Evolutionary conservation across 1,140 invertebrate species (phyloP).

Genomic region (Cotesia vestalis): DNA sequence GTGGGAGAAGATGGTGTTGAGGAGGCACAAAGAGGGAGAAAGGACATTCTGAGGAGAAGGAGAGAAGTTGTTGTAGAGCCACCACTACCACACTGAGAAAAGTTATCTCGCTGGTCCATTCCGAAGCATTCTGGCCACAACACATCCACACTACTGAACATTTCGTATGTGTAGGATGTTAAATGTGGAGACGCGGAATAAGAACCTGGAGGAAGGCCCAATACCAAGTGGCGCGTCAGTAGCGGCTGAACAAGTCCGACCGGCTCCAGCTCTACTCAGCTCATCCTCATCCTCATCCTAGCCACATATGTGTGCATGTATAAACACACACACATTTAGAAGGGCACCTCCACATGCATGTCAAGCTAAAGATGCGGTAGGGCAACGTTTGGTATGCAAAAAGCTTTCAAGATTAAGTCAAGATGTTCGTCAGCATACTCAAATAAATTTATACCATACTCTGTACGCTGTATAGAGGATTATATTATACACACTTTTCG

Average conservation of each 20-base stretch:
- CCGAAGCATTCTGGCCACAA: too few relatives aligned
- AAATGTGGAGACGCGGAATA: too few relatives aligned
- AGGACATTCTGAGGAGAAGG: not conserved
- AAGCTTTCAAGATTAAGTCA: conserved; percentile 53
- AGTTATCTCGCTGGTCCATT: too few relatives aligned
- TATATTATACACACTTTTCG: too few relatives aligned
- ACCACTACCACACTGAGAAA: too few relatives aligned
- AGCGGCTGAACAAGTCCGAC: conserved; percentile 53
- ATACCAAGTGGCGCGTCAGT: conserved; percentile 45
- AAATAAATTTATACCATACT: conserved; percentile 8
- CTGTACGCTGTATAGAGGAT: not conserved
- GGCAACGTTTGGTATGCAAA: conserved; percentile 50
- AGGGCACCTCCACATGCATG: not conserved
- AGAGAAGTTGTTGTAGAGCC: not conserved
- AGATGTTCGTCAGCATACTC: conserved; percentile 35
- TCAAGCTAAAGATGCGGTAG: conserved; percentile 13
- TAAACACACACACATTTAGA: not conserved
- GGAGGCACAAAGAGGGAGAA: conserved; percentile 7
- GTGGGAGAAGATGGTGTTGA: conserved; percentile 1
- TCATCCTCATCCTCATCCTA: conserved; percentile 3
- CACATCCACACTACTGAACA: too few relatives aligned
- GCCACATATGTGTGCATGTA: too few relatives aligned
- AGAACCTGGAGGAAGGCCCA: conserved; percentile 28
- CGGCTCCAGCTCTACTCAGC: conserved; percentile 41
- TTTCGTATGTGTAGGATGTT: too few relatives aligned